Evolutionary conservation across 2,113 vertebrate genomes (phyloP).

Genomic region (Neodon shergylaensis): DNA sequence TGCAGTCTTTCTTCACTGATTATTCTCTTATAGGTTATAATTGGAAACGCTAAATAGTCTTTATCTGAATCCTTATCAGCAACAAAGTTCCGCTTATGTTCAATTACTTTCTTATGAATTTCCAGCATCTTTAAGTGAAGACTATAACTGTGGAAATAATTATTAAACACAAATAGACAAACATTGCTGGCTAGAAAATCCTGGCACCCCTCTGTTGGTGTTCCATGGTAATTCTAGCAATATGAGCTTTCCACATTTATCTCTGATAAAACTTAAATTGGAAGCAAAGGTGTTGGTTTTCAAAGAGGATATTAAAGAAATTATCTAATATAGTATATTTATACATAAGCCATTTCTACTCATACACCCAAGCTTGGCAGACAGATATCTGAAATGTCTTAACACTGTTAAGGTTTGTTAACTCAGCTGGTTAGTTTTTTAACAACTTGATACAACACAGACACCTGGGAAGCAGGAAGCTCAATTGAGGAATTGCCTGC

Average conservation of each 20-base stretch:
- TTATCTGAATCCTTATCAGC: not conserved
- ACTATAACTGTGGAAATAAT: not conserved
- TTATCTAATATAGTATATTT: not conserved
- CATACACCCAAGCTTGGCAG: not conserved
- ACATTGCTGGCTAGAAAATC: not conserved
- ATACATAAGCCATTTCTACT: not conserved
- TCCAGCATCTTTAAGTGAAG: not conserved
- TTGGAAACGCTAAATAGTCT: not conserved
- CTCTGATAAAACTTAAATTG: not conserved
- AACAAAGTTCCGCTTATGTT: not conserved
- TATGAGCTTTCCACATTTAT: not conserved
- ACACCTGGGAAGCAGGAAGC: not conserved
- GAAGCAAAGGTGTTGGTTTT: not conserved
- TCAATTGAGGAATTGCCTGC: too few species aligned
- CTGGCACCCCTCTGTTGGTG: fast-evolving
- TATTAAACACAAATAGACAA: not conserved
- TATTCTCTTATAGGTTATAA: not conserved
- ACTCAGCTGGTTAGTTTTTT: not conserved
- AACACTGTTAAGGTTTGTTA: not conserved
- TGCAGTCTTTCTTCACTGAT: not conserved
- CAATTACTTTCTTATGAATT: not conserved
- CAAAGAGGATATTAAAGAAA: not conserved
- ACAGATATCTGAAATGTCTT: not conserved
- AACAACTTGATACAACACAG: not conserved
- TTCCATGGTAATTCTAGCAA: not conserved